Conservation (phyloP, 2,797 vertebrate species). For the Chiroxiphia lanceolata region DNA sequence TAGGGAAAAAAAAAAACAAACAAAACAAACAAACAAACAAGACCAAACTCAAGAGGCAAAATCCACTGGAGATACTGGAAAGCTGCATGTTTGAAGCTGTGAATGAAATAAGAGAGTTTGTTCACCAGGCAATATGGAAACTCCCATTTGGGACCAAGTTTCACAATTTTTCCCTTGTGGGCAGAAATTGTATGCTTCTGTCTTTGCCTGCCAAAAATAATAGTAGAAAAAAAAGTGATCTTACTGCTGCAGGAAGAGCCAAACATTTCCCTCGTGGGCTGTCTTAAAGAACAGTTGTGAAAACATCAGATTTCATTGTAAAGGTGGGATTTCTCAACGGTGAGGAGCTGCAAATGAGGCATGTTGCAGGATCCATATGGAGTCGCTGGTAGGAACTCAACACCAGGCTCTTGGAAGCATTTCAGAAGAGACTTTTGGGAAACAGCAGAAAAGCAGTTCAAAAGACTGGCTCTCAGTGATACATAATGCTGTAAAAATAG, state of each 20-base stretch:
- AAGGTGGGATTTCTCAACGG: constrained; percentile 43
- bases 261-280: constrained; percentile 18
- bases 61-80: not conserved
- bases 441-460: not conserved
- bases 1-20: not conserved
- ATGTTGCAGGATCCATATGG: constrained; percentile 46
- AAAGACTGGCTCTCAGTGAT: constrained; percentile 10
- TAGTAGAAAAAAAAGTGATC: not conserved
- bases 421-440: not conserved
- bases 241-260: constrained; percentile 25
- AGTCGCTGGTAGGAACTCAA: constrained; percentile 41
- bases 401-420: not conserved
- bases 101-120: not conserved
- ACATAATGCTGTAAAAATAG: constrained; percentile 3
- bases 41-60: not conserved
- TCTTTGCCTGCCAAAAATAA: constrained; percentile 46
- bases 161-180: not conserved
- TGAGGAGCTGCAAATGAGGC: constrained; percentile 41
- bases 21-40: not conserved
- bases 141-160: constrained; percentile 21
- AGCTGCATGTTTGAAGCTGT: not conserved
- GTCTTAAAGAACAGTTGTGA: constrained; percentile 47
- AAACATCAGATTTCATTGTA: constrained; percentile 55
- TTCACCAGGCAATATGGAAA: not conserved
- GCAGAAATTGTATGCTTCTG: constrained; percentile 19